Conservation (phyloP, 2,113 vertebrate species). For the Leucoraja erinaceus region DNA sequence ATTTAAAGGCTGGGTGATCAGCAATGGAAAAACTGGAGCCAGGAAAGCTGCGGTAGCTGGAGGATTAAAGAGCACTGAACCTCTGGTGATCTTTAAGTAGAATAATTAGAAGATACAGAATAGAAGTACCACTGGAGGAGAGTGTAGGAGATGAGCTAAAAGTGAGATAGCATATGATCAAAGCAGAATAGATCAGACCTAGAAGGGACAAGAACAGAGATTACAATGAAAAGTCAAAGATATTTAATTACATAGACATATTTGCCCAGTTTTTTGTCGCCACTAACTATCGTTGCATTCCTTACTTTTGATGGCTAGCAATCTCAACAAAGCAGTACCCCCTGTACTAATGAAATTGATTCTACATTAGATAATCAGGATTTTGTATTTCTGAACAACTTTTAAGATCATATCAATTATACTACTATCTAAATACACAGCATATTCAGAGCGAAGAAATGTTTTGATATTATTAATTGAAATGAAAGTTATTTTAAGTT, state of each 20-base stretch:
- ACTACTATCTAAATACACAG: not conserved
- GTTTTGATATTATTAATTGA: constrained; percentile 10
- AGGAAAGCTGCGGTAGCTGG: not conserved
- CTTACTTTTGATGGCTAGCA: not conserved
- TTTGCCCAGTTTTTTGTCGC: not conserved
- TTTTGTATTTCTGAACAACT: not conserved
- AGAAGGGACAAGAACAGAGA: not conserved
- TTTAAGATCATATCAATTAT: not conserved
- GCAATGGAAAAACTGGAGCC: not conserved
- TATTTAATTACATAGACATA: not conserved
- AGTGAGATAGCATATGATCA: not conserved
- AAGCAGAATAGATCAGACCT: not conserved
- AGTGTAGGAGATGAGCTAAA: not conserved
- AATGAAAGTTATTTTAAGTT: constrained; percentile 2
- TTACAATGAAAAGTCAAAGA: not conserved
- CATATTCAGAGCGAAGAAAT: not conserved
- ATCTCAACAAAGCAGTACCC: not conserved
- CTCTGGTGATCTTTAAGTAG: not conserved
- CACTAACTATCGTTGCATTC: not conserved
- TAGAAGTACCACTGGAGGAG: not conserved
- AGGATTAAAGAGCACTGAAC: not conserved
- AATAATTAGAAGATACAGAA: not conserved
- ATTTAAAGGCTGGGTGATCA: not conserved
- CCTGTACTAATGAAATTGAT: constrained; percentile 11
- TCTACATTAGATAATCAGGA: not conserved